Percentiles rank a stretch among this genome's conserved stretches.
Evolutionary conservation across 2,888 invertebrate genomes (phyloP).

Genomic region (Asteroscopus sphinx): DNA sequence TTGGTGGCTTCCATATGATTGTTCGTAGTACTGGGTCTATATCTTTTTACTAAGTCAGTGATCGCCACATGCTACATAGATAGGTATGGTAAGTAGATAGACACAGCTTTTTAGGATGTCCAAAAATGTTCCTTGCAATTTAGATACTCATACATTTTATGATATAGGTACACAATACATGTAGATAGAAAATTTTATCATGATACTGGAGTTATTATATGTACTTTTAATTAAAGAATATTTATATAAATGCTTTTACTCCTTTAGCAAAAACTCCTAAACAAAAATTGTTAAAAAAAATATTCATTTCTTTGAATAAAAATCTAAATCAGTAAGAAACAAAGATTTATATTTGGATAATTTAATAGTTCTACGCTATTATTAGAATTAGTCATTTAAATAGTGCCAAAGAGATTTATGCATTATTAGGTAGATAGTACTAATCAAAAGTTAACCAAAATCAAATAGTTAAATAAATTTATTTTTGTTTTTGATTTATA

Average conservation of each 20-base stretch:
- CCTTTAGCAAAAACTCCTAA: slow-evolving; percentile 2
- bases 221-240: not conserved
- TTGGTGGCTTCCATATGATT: too few species aligned
- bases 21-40: too few species aligned
- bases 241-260: slow-evolving; percentile 15
- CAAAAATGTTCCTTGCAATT: slow-evolving; percentile 19
- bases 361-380: not conserved
- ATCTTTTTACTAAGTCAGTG: too few species aligned
- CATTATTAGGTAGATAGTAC: not conserved
- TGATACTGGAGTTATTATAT: not conserved
- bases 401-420: not conserved
- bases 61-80: too few species aligned
- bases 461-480: too few species aligned
- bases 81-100: too few species aligned
- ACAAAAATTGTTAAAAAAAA: not conserved
- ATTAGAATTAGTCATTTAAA: slow-evolving; percentile 1
- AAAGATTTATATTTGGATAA: too few species aligned
- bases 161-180: too few species aligned
- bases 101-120: slow-evolving; percentile 24
- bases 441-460: not conserved
- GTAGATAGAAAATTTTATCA: slow-evolving; percentile 25
- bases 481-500: too few species aligned
- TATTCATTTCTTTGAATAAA: slow-evolving; percentile 27
- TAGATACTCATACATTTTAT: slow-evolving; percentile 5
- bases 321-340: slow-evolving; percentile 1